Evolutionary conservation across 1,140 invertebrate species (phyloP).

Genomic region (Adelges cooleyi): DNA sequence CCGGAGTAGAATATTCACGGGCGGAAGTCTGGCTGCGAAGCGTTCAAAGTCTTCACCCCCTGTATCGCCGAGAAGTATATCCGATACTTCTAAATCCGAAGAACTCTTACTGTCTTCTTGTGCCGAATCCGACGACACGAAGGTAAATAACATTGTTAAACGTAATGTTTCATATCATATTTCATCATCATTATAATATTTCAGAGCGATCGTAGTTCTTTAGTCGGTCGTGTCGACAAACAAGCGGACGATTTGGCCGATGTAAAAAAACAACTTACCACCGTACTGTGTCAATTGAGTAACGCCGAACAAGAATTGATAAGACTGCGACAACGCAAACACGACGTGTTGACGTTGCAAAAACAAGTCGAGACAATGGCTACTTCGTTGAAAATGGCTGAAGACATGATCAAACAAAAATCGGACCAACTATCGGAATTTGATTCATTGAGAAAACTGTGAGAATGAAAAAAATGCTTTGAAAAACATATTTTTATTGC

Average conservation of each 20-base stretch:
- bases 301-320: slow-evolving; percentile 54
- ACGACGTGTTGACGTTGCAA: slow-evolving; percentile 50
- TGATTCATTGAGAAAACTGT: slow-evolving; percentile 46
- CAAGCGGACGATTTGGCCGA: slow-evolving; percentile 56
- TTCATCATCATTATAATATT: not conserved
- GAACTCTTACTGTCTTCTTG: slow-evolving; percentile 4
- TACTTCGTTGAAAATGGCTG: slow-evolving; percentile 50
- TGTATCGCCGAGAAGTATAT: not conserved
- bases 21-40: slow-evolving; percentile 4
- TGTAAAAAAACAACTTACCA: slow-evolving; percentile 45
- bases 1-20: slow-evolving; percentile 8
- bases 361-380: slow-evolving; percentile 41
- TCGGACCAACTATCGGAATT: slow-evolving; percentile 56
- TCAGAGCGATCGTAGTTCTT: slow-evolving; percentile 25
- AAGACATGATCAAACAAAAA: slow-evolving; percentile 53
- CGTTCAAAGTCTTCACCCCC: slow-evolving; percentile 16
- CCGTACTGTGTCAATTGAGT: slow-evolving; percentile 37
- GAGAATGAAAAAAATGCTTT: not conserved
- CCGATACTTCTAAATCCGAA: slow-evolving; percentile 6
- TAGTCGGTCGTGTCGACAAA: slow-evolving; percentile 36
- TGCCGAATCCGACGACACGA: slow-evolving; percentile 19
- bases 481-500: not conserved
- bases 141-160: not conserved
- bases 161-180: not conserved
- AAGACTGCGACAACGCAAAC: slow-evolving; percentile 54